A percentile compares a stretch with the other conserved stretches of the same genome.
phyloP scores from a whole-genome alignment of 2,113 vertebrate genomes.

The Corynorhinus townsendii region DNA sequence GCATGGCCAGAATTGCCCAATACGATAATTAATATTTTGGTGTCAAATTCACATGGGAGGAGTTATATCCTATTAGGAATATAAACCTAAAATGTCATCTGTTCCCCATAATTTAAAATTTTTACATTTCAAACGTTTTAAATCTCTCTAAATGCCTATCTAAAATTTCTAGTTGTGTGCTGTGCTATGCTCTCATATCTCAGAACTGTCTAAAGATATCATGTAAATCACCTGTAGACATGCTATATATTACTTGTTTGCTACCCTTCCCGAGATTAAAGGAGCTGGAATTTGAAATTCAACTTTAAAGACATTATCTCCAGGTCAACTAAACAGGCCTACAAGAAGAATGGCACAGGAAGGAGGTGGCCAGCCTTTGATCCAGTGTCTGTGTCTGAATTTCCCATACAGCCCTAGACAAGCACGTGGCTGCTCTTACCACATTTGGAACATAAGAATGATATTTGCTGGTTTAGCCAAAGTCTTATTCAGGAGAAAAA shows the following conservation, averaged over 20 bases:
- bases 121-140: neutral
- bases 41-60: neutral
- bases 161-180: neutral
- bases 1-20: constrained; percentile 39
- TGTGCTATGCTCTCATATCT: neutral
- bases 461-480: neutral
- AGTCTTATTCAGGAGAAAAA: neutral
- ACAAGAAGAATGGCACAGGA: neutral
- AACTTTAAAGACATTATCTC: neutral
- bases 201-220: neutral
- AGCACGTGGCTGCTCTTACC: neutral
- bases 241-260: neutral
- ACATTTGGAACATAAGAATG: neutral
- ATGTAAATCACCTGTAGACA: neutral
- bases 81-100: neutral
- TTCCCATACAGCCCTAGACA: neutral
- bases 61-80: neutral
- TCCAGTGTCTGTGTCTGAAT: neutral
- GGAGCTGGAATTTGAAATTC: neutral
- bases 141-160: neutral
- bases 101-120: neutral
- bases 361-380: neutral
- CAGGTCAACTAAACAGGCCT: neutral
- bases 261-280: neutral
- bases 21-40: neutral